Evolutionary conservation across 2,113 vertebrate genomes (phyloP), one percentile per base, ranked within the genome.

Genomic region (Amblyornis subalaris): DNA sequence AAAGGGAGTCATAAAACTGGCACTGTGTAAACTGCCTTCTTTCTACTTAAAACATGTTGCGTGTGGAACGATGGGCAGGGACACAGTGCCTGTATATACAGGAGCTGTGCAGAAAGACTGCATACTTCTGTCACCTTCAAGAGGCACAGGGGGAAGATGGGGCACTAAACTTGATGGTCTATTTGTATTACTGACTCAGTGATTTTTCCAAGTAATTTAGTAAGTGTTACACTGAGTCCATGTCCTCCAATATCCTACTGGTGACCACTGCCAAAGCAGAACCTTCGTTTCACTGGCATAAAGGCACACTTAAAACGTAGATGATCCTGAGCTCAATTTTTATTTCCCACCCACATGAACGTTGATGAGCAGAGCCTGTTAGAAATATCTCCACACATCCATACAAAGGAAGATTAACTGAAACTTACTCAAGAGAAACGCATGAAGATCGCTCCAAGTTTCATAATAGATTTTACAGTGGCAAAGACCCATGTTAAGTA

Each of bases 1-100:
- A 51, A 94, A 82, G 76, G 60, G 71, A 94, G 55, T 7, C 61
- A 66, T 92, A 96, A 94, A 97, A 85, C 15, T 67, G 62, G 82
- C 66, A 61, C 23, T 64, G 72, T 55, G 55, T 51, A 89, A 97
- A 91, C 25, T 82, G 47, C 57, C 36, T 70, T 40, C 80, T 78
- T 90, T 69, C 65, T 55, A 58, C 72, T 82, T 89, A 89, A 91
- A 96, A 88, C 31, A 66, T 0, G 2, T 38, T 12, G 7, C 0
- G 0, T 25, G 61, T 40, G 48, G 85, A 90, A 42, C 1, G 3
- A 50, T 3, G 28, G 40, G 42, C 45, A 92, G 47, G 40, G 45
- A 51, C 14, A 28, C 35, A 62, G n/a, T 15, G 38, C 35, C 66
- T 81, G 71, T 5, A 47, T 6, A 8, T 61, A 72, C 23, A 38